Evolutionary conservation across 2,113 vertebrate genomes (phyloP), one percentile per base, ranked within the genome.

Genomic region (Brevimyrus niger): DNA sequence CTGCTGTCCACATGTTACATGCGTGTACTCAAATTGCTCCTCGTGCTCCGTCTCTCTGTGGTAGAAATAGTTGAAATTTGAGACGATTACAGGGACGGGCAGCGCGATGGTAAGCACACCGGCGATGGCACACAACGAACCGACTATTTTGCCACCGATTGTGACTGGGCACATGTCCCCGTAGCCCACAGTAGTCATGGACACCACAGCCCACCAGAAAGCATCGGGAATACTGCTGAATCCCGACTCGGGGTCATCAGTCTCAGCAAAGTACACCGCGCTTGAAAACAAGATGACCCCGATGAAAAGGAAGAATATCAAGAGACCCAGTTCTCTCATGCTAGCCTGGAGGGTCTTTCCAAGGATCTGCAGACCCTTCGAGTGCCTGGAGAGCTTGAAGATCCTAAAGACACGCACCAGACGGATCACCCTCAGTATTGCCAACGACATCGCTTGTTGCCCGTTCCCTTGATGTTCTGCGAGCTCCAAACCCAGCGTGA

Each of bases 11-110:
- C 98, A 99, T 0, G 97, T 99, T 89, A 98, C 97, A 0, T 99
- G 98, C 9, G 97, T 97, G 90, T 98, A 98, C 92, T 97, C 97
- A 82, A 96, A 95, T 90, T 98, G 97, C 90, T 99, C 98, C 92
- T 99, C 98, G 9, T 97, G 97, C 91, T 98, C 98, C 0, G 97
- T 98, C 95, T 98, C 97, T 2, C 98, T 96, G 94, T 98, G 98
- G 92, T 99, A 99, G 95, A 99, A 99, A 95, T 99, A 99, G 94
- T 98, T 98, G 94, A 99, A 99, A 95, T 99, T 99, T 90, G 98
- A 99, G 17, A 99, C 98, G 0, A 99, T 99, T 90, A 99, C 98
- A 0, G 98, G 98, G 0, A 99, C 98, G 0, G 98, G 98, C 0
- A 99, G 94, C 17, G 98, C 98, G 3, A 99, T 99, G 91, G 98